Base-by-base conservation (phyloP, 2,797 vertebrate genomes). In the Phylloscopus collybita region DNA sequence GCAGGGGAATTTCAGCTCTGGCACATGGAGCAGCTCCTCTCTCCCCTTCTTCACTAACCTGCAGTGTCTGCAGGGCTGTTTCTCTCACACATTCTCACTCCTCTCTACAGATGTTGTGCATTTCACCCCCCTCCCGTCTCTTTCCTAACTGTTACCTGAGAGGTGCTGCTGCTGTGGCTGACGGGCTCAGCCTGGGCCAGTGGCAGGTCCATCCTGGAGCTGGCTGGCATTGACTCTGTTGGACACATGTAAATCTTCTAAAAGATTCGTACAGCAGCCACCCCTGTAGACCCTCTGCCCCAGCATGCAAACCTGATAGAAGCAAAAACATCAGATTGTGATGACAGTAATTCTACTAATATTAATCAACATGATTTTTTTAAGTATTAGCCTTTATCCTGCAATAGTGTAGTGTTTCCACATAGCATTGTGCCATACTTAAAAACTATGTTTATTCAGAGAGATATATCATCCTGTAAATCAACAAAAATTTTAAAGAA, bases 121-220 rank as follows among this genome's bases (percentile, higher is more conserved):
- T 40, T 61, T 78, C 3, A 13, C 4, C 9, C 10, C 26, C 3
- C 5, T 26, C 5, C 23, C 17, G 34, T 16, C 26, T 4, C 4
- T 13, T n/a, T 38, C 47, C 44, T 34, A 34, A 11, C 16, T 15
- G 10, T 50, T 34, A 5, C 15, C 34, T 20, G 21, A 56, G 13
- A 27, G 16, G 7, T 8, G 5, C 36, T 54, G 44, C 11, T 16
- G 12, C 47, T 1, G 0, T 40, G 2, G 1, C 5, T 30, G 36
- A n/a, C 6, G 18, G 32, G 16, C n/a, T 76, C 22, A 5, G 11
- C 40, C 38, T 59, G 29, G 45, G 32, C 17, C 57, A 47, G n/a
- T 3, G 1, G 22, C 2, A 14, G 27, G 4, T 70, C 45, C 3
- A 1, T 20, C 20, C 50, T 54, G 30, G 36, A 54, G 12, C 38